Evolutionary conservation across 37 sponge, comb jelly and placozoan genomes (phyloP).

Genomic region (Lycopodina hypogea): DNA sequence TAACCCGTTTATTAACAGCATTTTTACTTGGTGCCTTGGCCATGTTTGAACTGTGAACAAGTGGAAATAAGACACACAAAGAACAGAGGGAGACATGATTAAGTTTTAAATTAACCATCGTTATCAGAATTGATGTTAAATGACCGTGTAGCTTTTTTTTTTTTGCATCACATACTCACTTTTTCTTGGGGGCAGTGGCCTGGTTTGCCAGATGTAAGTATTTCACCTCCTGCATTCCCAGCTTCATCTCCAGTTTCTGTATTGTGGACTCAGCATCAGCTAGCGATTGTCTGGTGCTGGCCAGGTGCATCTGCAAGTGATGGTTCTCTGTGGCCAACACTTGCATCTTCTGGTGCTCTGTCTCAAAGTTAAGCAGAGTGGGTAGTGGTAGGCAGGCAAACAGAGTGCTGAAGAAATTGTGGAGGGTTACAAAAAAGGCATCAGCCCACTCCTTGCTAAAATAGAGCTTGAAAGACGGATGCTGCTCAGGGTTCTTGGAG

Average conservation of each 20-base stretch:
- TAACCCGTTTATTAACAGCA: background rate
- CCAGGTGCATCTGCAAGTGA: conserved; percentile 66
- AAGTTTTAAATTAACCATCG: background rate
- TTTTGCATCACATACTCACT: background rate
- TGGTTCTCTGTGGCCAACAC: conserved; percentile 64
- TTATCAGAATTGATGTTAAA: background rate
- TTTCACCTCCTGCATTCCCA: conserved; percentile 40
- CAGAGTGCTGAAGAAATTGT: conserved; percentile 92
- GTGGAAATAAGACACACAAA: background rate
- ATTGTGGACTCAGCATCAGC: conserved; percentile 41
- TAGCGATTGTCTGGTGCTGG: conserved; percentile 36
- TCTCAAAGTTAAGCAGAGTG: conserved; percentile 72
- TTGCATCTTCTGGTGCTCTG: conserved; percentile 75
- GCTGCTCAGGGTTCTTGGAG: conserved; percentile 72
- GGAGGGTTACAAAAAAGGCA: conserved; percentile 71
- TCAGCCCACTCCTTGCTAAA: conserved; percentile 84
- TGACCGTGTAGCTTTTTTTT: background rate
- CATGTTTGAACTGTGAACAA: background rate
- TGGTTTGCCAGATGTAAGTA: conserved; percentile 15
- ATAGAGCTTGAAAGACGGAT: conserved; percentile 76
- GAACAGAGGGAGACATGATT: background rate
- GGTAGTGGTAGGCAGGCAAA: conserved; percentile 73
- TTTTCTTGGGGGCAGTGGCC: conserved; percentile 11
- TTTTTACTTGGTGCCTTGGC: background rate
- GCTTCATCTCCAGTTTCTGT: conserved; percentile 50